Conservation (phyloP, 2,888 invertebrate species). For the Drosophila mulleri region DNA sequence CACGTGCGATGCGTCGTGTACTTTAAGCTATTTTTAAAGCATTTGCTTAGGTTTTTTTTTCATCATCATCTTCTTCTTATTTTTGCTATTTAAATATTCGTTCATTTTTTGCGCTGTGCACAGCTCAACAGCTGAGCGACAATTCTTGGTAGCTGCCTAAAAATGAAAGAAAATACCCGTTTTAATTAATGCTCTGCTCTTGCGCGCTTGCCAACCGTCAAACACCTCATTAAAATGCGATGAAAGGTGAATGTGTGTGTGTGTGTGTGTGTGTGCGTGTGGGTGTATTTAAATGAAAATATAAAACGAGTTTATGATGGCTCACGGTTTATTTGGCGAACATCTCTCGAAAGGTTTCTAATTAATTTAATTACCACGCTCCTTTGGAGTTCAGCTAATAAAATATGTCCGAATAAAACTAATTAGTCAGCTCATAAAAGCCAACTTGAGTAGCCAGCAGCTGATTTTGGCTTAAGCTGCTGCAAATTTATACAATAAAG, state of each 20-base stretch:
- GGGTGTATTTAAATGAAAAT: slow-evolving; percentile 59
- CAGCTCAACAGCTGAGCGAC: slow-evolving; percentile 68
- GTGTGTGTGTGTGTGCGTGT: slow-evolving; percentile 17
- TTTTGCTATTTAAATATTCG: slow-evolving; percentile 6
- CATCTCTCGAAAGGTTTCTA: slow-evolving; percentile 52
- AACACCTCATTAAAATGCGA: slow-evolving; percentile 70
- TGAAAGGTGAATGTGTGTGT: slow-evolving; percentile 23
- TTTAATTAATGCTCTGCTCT: slow-evolving; percentile 74
- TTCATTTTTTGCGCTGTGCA: slow-evolving; percentile 17
- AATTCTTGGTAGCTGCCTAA: slow-evolving; percentile 41
- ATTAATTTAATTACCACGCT: slow-evolving; percentile 64
- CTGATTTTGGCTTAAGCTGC: not conserved
- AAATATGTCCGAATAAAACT: slow-evolving; percentile 55
- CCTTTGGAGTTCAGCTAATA: slow-evolving; percentile 45
- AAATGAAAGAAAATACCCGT: slow-evolving; percentile 56
- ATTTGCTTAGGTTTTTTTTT: slow-evolving; percentile 13
- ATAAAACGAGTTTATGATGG: slow-evolving; percentile 69
- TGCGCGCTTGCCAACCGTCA: slow-evolving; percentile 8
- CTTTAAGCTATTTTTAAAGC: slow-evolving; percentile 54
- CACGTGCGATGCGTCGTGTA: slow-evolving; percentile 33
- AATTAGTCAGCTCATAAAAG: slow-evolving; percentile 53
- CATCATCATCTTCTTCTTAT: not conserved
- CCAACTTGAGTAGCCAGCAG: slow-evolving; percentile 6
- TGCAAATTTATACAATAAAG: not conserved
- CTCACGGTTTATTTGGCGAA: slow-evolving; percentile 37